phyloP scores from a whole-genome alignment of 2,888 invertebrate species.

The Chromoteleia sp. region DNA sequence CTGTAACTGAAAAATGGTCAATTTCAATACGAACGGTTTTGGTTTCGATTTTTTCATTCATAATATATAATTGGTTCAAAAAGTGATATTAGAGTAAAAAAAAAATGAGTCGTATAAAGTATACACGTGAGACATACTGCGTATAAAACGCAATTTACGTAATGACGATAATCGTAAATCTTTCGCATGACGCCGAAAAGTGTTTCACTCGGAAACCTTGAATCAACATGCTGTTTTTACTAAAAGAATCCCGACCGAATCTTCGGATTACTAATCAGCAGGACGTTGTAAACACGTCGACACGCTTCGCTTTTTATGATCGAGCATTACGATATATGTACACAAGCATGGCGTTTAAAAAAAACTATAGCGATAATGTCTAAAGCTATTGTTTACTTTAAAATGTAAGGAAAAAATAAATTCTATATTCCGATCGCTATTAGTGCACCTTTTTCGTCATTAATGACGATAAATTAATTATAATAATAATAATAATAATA shows the following conservation, averaged over 20 bases:
- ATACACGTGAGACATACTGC: slow-evolving; percentile 22
- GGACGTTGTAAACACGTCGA: slow-evolving; percentile 68
- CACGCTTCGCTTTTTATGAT: slow-evolving; percentile 60
- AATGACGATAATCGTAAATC: slow-evolving; percentile 63
- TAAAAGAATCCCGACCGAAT: slow-evolving; percentile 55
- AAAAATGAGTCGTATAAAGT: not conserved
- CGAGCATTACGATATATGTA: slow-evolving; percentile 38
- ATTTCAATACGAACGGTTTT: no score
- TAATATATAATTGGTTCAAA: not conserved
- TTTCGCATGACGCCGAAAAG: slow-evolving; percentile 58
- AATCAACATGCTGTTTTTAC: slow-evolving; percentile 61
- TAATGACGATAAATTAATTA: no score
- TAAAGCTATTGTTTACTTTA: slow-evolving; percentile 42
- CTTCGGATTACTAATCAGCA: slow-evolving; percentile 65
- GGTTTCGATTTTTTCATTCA: no score
- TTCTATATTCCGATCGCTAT: no score
- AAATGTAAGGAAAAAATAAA: not conserved
- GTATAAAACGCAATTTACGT: slow-evolving; percentile 63
- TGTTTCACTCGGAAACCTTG: slow-evolving; percentile 63
- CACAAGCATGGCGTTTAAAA: slow-evolving; percentile 21
- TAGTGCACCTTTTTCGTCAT: no score
- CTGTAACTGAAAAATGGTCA: no score
- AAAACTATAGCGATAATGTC: slow-evolving; percentile 19
- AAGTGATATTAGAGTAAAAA: not conserved
- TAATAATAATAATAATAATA: no score